Base-by-base conservation (phyloP, 1,140 invertebrate genomes). In the Drosophila willistoni region DNA sequence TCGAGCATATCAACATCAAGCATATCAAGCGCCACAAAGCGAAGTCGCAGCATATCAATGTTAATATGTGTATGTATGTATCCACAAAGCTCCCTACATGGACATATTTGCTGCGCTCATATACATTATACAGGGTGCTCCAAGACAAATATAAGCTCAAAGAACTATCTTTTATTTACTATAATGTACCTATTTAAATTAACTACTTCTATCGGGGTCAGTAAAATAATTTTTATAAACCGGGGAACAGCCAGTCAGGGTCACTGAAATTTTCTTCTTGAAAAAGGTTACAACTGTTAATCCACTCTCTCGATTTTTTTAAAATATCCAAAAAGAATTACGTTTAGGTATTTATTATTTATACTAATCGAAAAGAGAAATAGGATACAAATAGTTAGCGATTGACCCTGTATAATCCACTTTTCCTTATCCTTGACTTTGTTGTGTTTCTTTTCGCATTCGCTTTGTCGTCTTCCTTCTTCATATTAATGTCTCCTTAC, bases 1-100 rank as follows among this genome's bases (percentile, higher is more conserved):
- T 85, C 68, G 68, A 68, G 66, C 82, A 82, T 81, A 86, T 81
- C 74, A 85, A 70, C 75, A 85, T 68, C 78, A 82, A 85, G 72
- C 65, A 70, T 71, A 85, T 68, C 74, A 82, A 85, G 72, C 65
- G 68, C 68, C 62, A 76, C 73, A 64, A 70, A 76, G 75, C 68
- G 74, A 75, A 63, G 74, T 39, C 22, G 36, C 73, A 77, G 61
- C 67, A 77, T 77, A 71, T 77, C 74, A 77, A 77, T 73, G 61
- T 61, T 62, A 62, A 68, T 57, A 60, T 64, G 47, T 56, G 0
- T 25, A 22, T 22, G 39, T 13, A 19, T 10, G 59, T 47, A 68
- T 62, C 72, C 65, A 59, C 19, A n/a, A n/a, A n/a, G n/a, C 10
- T 5, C 19, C 7, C 1, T 22, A 7, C 12, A 12, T 12, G 12